Conservation (phyloP, 2,888 invertebrate genomes). For the Acronicta psi region DNA sequence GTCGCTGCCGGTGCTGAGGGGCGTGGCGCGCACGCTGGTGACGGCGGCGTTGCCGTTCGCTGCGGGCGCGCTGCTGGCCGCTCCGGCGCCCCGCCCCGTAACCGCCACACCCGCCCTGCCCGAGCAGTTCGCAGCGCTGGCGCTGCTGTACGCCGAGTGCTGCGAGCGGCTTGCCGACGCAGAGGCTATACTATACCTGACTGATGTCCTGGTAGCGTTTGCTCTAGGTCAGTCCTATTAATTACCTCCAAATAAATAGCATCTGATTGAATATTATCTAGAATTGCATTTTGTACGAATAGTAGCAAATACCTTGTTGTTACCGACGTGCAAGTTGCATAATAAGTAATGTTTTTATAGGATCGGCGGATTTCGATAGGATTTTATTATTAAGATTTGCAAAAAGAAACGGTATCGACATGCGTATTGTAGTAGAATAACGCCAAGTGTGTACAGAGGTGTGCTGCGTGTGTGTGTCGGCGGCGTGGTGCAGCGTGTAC, state of each 20-base stretch:
- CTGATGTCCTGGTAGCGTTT: slow-evolving; percentile 56
- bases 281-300: no score
- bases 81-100: slow-evolving; percentile 51
- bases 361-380: no score
- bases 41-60: slow-evolving; percentile 63
- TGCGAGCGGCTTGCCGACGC: slow-evolving; percentile 69
- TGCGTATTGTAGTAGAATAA: no score
- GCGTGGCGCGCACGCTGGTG: slow-evolving; percentile 56
- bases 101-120: slow-evolving; percentile 44
- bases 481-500: slow-evolving; percentile 65
- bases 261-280: no score
- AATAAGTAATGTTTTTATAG: no score
- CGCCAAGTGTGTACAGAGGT: slow-evolving; percentile 46
- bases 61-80: slow-evolving; percentile 56
- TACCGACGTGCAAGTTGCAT: no score
- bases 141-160: slow-evolving; percentile 74
- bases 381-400: no score
- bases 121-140: slow-evolving; percentile 49
- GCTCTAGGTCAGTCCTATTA: slow-evolving; percentile 50
- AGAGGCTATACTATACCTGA: slow-evolving; percentile 66
- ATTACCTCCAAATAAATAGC: no score
- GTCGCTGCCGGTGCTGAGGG: slow-evolving; percentile 61
- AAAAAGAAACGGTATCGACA: no score
- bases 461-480: slow-evolving; percentile 61
- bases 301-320: no score